Evolutionary conservation across 2,888 invertebrate genomes (phyloP), one percentile per base, ranked within the genome.

Genomic region (Leucoma salicis): DNA sequence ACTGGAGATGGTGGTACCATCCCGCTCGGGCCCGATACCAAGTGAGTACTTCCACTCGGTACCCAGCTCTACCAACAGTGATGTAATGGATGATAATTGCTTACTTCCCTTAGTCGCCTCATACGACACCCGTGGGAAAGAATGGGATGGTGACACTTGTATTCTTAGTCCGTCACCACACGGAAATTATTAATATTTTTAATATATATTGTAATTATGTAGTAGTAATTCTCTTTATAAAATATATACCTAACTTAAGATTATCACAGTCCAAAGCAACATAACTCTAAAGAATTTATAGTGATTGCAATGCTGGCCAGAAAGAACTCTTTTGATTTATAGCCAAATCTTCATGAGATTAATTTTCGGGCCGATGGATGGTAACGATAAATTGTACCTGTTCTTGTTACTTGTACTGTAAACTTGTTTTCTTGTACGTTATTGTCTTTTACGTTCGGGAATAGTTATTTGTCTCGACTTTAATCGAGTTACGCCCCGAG

Each of bases 401-500:
- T 16, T 33, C 21, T 36, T 31, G 25, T 33, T 12, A 31, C 11
- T 37, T 21, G n/a, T 32, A 36, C 56, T 45, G 43, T 42, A 49
- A 44, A 48, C 14, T 42, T 18, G 16, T 35, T 29, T 34, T 45
- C 47, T 34, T 42, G 34, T 43, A 47, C 12, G 15, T 32, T 21
- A 49, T 52, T 48, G 51, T 49, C 44, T 54, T 47, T 35, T 46
- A 28, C 41, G 39, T 55, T 53, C 25, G 31, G 47, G 49, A 46
- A 49, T 55, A 52, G 49, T 46, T 52, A 43, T 44, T 51, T 49
- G 59, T 49, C 33, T 35, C 36, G 39, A 60, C 31, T 43, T 53
- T 60, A 65, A 64, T 60, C 53, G 51, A 65, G 63, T 60, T 57
- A 57, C 48, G 48, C 50, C 53, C 48, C 57, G 35, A 31, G 54